Base-by-base conservation (phyloP, 2,888 invertebrate genomes). In the Sepiola atlantica region DNA sequence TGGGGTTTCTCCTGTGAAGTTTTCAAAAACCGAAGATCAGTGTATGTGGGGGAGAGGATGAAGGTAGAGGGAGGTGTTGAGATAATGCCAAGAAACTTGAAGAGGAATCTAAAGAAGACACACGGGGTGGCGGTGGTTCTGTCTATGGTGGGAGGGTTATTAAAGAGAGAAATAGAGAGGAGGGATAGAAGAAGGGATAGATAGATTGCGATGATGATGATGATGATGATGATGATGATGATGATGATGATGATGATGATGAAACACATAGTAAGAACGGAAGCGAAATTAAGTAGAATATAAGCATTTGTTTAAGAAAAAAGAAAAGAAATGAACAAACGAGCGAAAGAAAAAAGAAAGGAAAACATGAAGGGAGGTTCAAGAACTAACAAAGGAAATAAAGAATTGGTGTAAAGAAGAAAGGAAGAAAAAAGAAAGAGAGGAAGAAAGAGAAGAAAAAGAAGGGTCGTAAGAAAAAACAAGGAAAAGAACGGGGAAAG, bases 1-100 rank as follows among this genome's bases (percentile, higher is more conserved):
- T 77, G 77, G 32, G 77, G 77, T 77, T 45, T 45, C 77, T 77
- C 77, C 77, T 77, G 77, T 77, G 77, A 77, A 77, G 77, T 77
- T 77, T 77, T n/a, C 21, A 77, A 77, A 77, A 77, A 77, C 16
- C 32, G 4, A 32, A n/a, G 77, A 77, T 1, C 16, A 16, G 32
- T 12, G 10, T 10, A 12, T 1, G n/a, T 10, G 77, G n/a, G n/a
- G 77, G 24, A 24, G 28, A 8, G 28, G 12, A 24, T 10, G 28
- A 10, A 28, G 28, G 10, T n/a, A 12, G 0, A n/a, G 10, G 77
- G 0, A 77, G 14, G n/a, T 21, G 12, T 1, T 12, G 77, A 77
- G n/a, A 14, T 28, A 77, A 45, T 45, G 45, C 45, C 45, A 45
- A 45, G 45, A 45, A 45, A 45, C 45, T n/a, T 28, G n/a, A 24